Evolutionary conservation across 2,888 invertebrate genomes (phyloP).

Genomic region (Pycnomerus fuliginosus): DNA sequence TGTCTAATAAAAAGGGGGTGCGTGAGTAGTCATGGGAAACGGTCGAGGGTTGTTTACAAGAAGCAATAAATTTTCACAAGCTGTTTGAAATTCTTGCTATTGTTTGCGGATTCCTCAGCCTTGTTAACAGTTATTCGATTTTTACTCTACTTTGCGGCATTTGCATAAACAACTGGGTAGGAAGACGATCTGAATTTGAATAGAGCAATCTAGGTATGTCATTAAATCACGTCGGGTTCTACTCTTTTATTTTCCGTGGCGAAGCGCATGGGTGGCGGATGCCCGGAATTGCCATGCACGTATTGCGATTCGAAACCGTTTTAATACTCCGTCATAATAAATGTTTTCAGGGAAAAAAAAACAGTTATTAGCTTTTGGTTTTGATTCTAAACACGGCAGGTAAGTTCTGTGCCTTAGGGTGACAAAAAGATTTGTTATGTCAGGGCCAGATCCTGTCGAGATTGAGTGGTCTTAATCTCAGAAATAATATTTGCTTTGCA

Average conservation of each 20-base stretch:
- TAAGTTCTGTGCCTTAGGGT: too few relatives aligned
- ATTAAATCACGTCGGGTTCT: conserved; percentile 3
- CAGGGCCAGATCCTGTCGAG: too few relatives aligned
- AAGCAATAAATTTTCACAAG: background rate
- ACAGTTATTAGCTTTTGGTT: too few relatives aligned
- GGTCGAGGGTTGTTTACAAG: background rate
- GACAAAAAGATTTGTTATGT: too few relatives aligned
- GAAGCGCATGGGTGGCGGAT: conserved; percentile 8
- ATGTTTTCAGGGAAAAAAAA: too few relatives aligned
- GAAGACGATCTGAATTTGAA: conserved; percentile 11
- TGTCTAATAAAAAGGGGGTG: conserved; percentile 6
- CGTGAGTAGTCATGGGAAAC: conserved; percentile 14
- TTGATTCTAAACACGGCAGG: too few relatives aligned
- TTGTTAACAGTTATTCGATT: conserved; percentile 36
- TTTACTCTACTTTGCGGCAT: conserved; percentile 18
- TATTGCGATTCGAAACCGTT: conserved; percentile 6
- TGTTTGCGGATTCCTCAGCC: conserved; percentile 19
- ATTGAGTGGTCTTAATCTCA: too few relatives aligned
- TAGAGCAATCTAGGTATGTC: conserved; percentile 7
- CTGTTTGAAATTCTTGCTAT: conserved; percentile 5
- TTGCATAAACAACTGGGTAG: conserved; percentile 15
- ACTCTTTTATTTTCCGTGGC: conserved; percentile 4
- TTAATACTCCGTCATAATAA: too few relatives aligned
- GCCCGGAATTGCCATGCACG: too few relatives aligned
- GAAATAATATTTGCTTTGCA: too few relatives aligned